These are phyloP conservation scores for Molossus alvarezi DNA, from an alignment of 2,797 vertebrate species.

Conservation along the genomic window DNA sequence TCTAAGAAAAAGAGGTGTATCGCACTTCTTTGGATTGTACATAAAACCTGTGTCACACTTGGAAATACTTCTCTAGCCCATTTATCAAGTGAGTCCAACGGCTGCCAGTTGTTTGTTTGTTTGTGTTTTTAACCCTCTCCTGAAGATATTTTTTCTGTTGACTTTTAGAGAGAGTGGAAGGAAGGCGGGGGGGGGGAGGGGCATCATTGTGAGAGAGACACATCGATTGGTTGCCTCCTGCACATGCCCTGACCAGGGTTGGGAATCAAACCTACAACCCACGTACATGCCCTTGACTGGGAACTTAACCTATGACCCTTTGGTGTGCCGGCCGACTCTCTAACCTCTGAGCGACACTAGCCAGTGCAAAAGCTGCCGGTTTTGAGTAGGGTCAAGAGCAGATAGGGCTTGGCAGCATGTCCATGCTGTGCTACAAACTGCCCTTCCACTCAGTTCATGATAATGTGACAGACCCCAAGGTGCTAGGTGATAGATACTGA, in stretches of 20 bases:
- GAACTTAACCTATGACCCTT: too few species aligned
- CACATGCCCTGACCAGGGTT: too few species aligned
- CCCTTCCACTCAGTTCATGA: background rate
- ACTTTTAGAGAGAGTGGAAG: too few species aligned
- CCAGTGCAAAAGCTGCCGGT: background rate
- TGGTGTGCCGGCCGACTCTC: too few species aligned
- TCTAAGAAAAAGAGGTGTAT: slow-evolving; percentile 40
- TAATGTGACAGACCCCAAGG: background rate
- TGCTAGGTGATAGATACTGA: background rate
- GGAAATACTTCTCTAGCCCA: background rate
- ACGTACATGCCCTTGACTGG: too few species aligned
- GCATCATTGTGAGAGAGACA: too few species aligned
- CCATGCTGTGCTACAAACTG: background rate
- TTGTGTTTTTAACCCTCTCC: too few species aligned
- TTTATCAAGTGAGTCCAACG: background rate
- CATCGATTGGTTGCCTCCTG: too few species aligned
- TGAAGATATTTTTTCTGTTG: too few species aligned
- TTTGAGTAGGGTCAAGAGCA: background rate
- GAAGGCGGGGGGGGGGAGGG: too few species aligned
- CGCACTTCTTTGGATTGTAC: background rate
- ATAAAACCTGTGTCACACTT: background rate
- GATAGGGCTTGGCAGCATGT: background rate
- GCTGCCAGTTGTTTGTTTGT: background rate
- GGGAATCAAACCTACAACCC: too few species aligned
- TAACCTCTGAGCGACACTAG: too few species aligned